Conservation (phyloP, 2,888 invertebrate species). For the Acanthacorydalis orientalis region DNA sequence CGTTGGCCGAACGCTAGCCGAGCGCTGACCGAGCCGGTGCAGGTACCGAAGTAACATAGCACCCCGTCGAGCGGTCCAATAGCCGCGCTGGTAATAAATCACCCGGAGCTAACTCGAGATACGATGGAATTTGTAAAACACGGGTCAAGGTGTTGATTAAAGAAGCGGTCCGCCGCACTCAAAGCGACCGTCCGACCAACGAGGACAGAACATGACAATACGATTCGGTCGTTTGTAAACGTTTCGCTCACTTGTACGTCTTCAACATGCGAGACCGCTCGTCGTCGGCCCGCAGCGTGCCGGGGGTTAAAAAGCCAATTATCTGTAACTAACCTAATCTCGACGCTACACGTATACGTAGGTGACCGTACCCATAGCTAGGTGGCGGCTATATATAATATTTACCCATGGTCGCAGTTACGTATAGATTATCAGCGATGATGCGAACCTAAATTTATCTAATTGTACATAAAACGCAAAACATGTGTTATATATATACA, state of each 20-base stretch:
- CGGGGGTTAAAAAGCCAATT: constrained; percentile 17
- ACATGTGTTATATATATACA: no score
- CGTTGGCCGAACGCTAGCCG: no score
- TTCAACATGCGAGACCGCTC: background rate
- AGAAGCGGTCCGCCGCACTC: constrained; percentile 17
- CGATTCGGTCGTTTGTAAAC: background rate
- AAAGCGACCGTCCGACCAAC: background rate
- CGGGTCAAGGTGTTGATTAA: constrained; percentile 26
- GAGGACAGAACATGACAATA: background rate
- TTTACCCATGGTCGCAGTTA: no score
- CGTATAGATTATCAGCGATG: no score
- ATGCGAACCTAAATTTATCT: no score
- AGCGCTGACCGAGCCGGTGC: no score
- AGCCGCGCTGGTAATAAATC: constrained; percentile 26
- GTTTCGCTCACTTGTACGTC: background rate
- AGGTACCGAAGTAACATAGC: constrained; percentile 8
- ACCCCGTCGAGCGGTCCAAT: constrained; percentile 25
- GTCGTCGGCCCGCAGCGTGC: constrained; percentile 12
- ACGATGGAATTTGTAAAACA: constrained; percentile 26
- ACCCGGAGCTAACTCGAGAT: constrained; percentile 24
- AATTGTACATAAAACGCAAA: no score
- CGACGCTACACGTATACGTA: no score
- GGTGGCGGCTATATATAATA: no score
- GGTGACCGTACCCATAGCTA: no score
- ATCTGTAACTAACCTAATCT: constrained; percentile 6